phyloP scores from a whole-genome alignment of 2,888 invertebrate genomes.

The Ennomos quercinarius region DNA sequence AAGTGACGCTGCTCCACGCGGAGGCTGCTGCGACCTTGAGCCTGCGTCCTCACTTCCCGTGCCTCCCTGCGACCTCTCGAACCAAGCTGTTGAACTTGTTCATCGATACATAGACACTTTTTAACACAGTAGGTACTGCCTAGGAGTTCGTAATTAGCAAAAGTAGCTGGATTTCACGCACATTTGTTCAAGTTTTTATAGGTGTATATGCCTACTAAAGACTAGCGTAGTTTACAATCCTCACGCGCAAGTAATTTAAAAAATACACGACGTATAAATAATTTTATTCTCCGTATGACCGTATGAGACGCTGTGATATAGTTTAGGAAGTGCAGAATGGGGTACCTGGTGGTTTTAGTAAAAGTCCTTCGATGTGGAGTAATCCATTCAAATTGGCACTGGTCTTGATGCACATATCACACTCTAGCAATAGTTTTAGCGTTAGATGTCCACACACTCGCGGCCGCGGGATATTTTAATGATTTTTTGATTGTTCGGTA shows the following conservation, averaged over 20 bases:
- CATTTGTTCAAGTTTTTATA: background rate
- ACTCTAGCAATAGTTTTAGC: no score
- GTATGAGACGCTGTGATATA: no score
- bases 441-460: no score
- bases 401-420: no score
- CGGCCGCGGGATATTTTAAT: no score
- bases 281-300: background rate
- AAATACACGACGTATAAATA: background rate
- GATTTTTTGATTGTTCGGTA: no score
- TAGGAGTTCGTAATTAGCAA: no score
- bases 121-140: background rate
- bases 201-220: background rate
- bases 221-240: no score
- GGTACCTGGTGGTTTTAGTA: no score
- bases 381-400: no score
- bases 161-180: background rate
- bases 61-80: conserved; percentile 3
- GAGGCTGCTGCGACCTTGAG: conserved; percentile 77
- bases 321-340: no score
- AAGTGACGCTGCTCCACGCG: conserved; percentile 45
- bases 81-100: conserved; percentile 23
- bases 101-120: conserved; percentile 1
- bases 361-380: no score
- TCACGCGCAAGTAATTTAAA: background rate
- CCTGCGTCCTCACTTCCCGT: conserved; percentile 25